These are phyloP conservation scores for Echeneis naucrates DNA, from an alignment of 2,797 vertebrate genomes.

Conservation along the genomic window DNA sequence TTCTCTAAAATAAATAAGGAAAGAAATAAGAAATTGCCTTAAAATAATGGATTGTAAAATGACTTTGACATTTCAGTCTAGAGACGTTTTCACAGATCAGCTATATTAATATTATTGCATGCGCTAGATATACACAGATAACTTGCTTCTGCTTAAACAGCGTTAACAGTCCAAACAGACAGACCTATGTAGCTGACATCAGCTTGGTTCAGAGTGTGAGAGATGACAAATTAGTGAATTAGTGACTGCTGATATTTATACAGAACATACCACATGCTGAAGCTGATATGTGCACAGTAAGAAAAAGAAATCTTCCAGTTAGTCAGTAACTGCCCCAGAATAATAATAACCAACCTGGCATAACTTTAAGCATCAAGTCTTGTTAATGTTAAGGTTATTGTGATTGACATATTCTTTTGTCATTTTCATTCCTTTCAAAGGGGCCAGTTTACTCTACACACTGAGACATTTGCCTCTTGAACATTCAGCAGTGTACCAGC, in stretches of 20 bases:
- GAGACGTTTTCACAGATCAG: not conserved
- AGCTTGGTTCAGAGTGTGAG: not conserved
- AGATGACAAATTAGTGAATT: not conserved
- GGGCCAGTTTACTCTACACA: not conserved
- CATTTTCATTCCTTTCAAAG: not conserved
- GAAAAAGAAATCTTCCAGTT: not conserved
- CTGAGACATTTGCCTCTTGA: not conserved
- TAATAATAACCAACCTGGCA: not conserved
- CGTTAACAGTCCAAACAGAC: not conserved
- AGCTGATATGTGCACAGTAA: not conserved
- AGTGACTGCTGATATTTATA: not conserved
- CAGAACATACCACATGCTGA: not conserved
- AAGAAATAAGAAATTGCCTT: not conserved
- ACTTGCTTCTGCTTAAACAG: not conserved
- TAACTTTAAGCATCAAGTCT: not conserved
- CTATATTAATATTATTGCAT: not conserved
- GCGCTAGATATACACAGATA: not conserved
- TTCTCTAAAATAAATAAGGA: not conserved
- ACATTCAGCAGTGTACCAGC: slow-evolving; percentile 14
- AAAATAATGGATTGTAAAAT: not conserved
- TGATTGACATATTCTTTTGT: not conserved
- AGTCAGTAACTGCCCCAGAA: not conserved
- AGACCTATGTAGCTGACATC: not conserved
- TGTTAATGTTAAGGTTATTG: not conserved
- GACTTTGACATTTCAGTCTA: not conserved